Conservation (phyloP, 2,797 vertebrate genomes). For the Cottoperca gobio region DNA sequence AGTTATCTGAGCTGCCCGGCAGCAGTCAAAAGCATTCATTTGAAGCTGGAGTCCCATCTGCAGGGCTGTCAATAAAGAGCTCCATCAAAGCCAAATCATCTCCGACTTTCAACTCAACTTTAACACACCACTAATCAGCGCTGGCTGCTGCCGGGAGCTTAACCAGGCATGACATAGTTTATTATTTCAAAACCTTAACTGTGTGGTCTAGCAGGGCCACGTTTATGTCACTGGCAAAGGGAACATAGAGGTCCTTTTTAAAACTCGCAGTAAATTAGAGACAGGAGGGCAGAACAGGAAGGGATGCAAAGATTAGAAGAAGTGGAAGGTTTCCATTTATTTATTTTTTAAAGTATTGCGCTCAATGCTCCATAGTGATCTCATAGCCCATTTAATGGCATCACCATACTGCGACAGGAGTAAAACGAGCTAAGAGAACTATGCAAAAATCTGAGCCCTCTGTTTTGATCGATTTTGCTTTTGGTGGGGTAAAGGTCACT, state of each 20-base stretch:
- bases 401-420: slow-evolving; percentile 28
- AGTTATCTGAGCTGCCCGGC: slow-evolving; percentile 31
- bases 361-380: slow-evolving; percentile 40
- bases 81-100: slow-evolving; percentile 55
- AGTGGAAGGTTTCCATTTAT: slow-evolving; percentile 51
- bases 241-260: slow-evolving; percentile 70
- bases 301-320: slow-evolving; percentile 67
- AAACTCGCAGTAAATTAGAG: slow-evolving; percentile 59
- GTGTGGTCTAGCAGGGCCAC: slow-evolving; percentile 51
- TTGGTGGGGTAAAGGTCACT: slow-evolving; percentile 17
- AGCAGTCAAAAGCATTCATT: slow-evolving; percentile 55
- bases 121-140: slow-evolving; percentile 61
- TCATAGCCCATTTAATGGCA: slow-evolving; percentile 43
- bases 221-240: slow-evolving; percentile 55
- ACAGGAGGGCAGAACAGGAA: slow-evolving; percentile 62
- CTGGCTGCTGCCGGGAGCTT: slow-evolving; percentile 49
- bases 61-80: slow-evolving; percentile 48
- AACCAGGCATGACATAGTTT: slow-evolving; percentile 67
- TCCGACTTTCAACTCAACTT: slow-evolving; percentile 37
- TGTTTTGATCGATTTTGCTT: slow-evolving; percentile 29
- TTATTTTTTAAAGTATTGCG: slow-evolving; percentile 23
- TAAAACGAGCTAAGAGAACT: slow-evolving; percentile 3
- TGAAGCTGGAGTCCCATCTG: slow-evolving; percentile 40
- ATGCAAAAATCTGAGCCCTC: slow-evolving; percentile 18
- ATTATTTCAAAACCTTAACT: slow-evolving; percentile 71